A percentile compares a stretch with the other conserved stretches of the same genome.
Evolutionary conservation across 2,797 vertebrate genomes (phyloP).

Genomic region (Melanotaenia trifasciata): DNA sequence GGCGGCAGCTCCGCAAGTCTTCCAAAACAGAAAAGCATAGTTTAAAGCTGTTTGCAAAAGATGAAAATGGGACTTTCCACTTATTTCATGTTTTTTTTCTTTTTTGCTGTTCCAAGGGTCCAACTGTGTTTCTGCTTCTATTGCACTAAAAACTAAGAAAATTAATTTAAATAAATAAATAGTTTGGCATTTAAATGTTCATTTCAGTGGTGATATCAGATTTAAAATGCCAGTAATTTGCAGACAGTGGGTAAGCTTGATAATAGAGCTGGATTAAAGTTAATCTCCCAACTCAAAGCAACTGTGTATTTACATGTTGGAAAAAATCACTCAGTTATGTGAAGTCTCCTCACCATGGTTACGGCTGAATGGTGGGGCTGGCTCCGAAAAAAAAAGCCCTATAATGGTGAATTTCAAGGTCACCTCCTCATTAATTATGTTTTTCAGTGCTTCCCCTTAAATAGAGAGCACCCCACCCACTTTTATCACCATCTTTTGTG

Average conservation of each 20-base stretch:
- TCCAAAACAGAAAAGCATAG: conserved; percentile 29
- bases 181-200: conserved; percentile 26
- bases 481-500: conserved; percentile 69
- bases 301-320: conserved; percentile 51
- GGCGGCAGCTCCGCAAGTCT: conserved; percentile 30
- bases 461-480: conserved; percentile 60
- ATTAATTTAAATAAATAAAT: conserved; percentile 1
- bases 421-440: conserved; percentile 79
- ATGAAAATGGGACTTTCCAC: conserved; percentile 33
- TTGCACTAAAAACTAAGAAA: background rate
- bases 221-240: conserved; percentile 47
- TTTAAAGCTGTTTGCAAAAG: conserved; percentile 37
- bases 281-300: conserved; percentile 53
- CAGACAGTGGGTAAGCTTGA: conserved; percentile 37
- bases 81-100: background rate
- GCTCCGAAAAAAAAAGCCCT: conserved; percentile 32
- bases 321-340: conserved; percentile 51
- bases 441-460: conserved; percentile 70
- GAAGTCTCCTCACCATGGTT: conserved; percentile 70
- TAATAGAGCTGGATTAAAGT: conserved; percentile 57
- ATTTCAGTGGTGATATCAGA: conserved; percentile 36
- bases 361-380: conserved; percentile 59
- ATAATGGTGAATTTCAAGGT: conserved; percentile 74
- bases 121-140: conserved; percentile 1
- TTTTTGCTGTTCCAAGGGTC: conserved; percentile 17